Evolutionary conservation across 2,888 invertebrate species (phyloP), one percentile per base, ranked within the genome.

Genomic region (Ormia ochracea): DNA sequence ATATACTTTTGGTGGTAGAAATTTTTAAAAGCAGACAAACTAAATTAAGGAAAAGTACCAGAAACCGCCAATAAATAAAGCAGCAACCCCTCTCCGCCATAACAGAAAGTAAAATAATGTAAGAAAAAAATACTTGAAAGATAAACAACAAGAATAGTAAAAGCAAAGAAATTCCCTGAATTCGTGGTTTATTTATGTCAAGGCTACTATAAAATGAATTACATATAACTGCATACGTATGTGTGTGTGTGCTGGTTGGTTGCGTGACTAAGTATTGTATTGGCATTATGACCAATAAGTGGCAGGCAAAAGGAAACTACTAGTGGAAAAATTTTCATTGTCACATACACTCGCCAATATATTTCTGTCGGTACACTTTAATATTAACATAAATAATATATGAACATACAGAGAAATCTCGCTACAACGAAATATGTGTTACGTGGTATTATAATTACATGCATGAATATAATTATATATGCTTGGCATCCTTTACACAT

Each of bases 131-230:
- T 21, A 45, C n/a, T n/a, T n/a, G n/a, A 54, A 52, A 56, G 10
- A 41, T 33, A 12, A 36, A 28, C 28, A 45, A 56, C 33, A 48
- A 48, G 26, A 41, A 56, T 48, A 56, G 28, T 14, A 5, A 36
- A 5, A 10, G 4, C 45, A 12, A 31, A 52, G 19, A 59, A 63
- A 48, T 65, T 52, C 54, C 59, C 70, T 59, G 54, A 70, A 59
- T 69, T 69, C 43, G 43, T 52, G 58, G 31, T 61, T 50, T 75
- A 83, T 84, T 83, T 83, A 82, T 84, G 83, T 84, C 84, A 84
- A 84, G 84, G 84, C 83, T 84, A 83, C 82, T 82, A 84, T 76
- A 83, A 84, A 84, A 84, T 84, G 83, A 84, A 82, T 83, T 83
- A 82, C 65, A 38, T 70, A 31, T 65, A 19, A 33, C 12, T 17